A percentile compares a stretch with the other conserved stretches of the same genome.
Evolutionary conservation across 2,113 vertebrate species (phyloP).

Genomic region (Hippotragus niger): DNA sequence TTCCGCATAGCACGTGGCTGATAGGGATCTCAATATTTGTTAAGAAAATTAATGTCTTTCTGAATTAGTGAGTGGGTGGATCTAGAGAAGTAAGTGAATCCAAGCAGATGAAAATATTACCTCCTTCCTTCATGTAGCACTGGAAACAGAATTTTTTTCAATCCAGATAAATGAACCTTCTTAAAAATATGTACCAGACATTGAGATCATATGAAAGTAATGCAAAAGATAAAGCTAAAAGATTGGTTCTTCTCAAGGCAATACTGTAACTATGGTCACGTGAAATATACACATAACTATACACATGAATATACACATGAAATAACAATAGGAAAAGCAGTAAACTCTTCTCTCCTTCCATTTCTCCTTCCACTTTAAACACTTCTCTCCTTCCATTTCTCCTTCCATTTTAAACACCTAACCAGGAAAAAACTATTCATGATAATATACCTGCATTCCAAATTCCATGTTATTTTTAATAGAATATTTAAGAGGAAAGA

Average conservation of each 20-base stretch:
- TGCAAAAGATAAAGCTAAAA: background rate
- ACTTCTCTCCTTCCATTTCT: background rate
- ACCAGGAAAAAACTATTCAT: background rate
- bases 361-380: background rate
- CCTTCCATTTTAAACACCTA: background rate
- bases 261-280: background rate
- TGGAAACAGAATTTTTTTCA: background rate
- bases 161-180: background rate
- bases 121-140: background rate
- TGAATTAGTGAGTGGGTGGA: background rate
- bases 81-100: background rate
- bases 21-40: background rate
- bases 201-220: background rate
- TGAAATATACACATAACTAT: too few relatives aligned
- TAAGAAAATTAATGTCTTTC: conserved; percentile 1
- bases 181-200: background rate
- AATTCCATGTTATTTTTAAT: background rate
- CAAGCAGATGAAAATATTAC: background rate
- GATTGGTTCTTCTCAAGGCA: background rate
- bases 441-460: background rate
- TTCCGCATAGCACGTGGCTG: background rate
- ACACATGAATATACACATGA: background rate
- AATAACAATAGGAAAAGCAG: background rate
- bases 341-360: background rate
- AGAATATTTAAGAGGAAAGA: background rate